Evolutionary conservation across 2,113 vertebrate species (phyloP), one percentile per base, ranked within the genome.

Genomic region (Synodontis membranacea): DNA sequence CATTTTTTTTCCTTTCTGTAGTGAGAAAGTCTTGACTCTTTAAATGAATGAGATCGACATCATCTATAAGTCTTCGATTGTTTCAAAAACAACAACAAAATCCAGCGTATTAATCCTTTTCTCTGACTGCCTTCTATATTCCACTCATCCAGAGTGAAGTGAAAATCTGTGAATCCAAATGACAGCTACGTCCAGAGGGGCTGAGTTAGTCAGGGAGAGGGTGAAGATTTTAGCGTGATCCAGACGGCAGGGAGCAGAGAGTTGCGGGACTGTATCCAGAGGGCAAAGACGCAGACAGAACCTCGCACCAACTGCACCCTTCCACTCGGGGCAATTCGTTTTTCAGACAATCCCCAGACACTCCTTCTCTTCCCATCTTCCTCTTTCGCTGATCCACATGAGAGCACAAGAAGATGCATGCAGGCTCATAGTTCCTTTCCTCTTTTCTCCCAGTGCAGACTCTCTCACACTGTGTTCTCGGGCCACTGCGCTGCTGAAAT

Each of bases 401-500:
- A 89, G 83, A 89, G 87, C 83, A 87, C 92, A 91, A 92, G 89
- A 93, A 92, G 90, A 91, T 93, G 91, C 93, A 93, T 91, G 87
- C 90, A 91, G 89, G 76, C 60, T 86, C 89, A 84, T 88, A 88
- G 90, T 83, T 92, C 90, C 88, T 91, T 84, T 58, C 72, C 83
- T 86, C 42, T 44, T 81, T 68, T 83, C 50, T 48, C 88, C 86
- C 81, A 82, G 87, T 86, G 85, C 88, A 82, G 84, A 82, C 90
- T 91, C 85, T 64, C 88, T 82, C 80, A 74, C 87, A 76, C 91
- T 92, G 92, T 91, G 90, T 93, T 93, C 92, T 93, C 91, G 91
- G 88, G 93, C 94, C 92, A 90, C 93, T 91, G 92, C 93, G 94
- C 93, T 93, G 93, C 93, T 94, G 92, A 96, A 96, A 96, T 95